These are phyloP conservation scores for Rostratula benghalensis DNA, from an alignment of 2,113 vertebrate genomes.

Conservation along the genomic window DNA sequence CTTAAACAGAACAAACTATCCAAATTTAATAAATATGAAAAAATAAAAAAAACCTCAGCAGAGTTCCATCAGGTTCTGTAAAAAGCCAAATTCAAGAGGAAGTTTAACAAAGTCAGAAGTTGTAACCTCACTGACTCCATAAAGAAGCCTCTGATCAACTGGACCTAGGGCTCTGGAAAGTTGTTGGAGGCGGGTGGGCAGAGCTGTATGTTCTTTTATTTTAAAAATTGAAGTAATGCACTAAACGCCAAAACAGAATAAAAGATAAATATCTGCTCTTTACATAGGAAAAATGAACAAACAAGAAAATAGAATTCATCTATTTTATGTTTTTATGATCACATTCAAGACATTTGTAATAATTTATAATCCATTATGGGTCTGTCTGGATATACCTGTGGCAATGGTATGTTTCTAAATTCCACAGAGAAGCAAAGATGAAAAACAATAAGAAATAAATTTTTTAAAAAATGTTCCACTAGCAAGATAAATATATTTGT, in stretches of 20 bases:
- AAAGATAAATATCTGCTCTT: not conserved
- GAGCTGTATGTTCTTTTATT: not conserved
- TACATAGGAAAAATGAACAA: not conserved
- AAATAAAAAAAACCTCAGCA: not conserved
- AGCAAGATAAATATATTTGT: not conserved
- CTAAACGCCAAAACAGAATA: not conserved
- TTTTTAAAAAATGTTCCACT: not conserved
- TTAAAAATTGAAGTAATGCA: not conserved
- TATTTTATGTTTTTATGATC: not conserved
- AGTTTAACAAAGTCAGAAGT: not conserved
- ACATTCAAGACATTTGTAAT: not conserved
- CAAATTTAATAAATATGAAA: not conserved
- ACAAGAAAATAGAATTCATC: not conserved
- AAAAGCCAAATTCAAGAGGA: not conserved
- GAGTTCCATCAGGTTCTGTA: not conserved
- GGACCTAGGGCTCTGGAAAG: not conserved
- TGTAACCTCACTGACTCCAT: not conserved
- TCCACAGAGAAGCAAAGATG: not conserved
- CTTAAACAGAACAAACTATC: not conserved
- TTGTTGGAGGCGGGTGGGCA: too few relatives aligned
- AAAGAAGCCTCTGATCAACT: not conserved
- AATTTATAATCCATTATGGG: not conserved
- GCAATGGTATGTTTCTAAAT: not conserved
- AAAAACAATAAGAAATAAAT: not conserved
- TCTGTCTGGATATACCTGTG: not conserved